Evolutionary conservation across 2,797 vertebrate genomes (phyloP), one percentile per base, ranked within the genome.

Genomic region (Nasua narica): DNA sequence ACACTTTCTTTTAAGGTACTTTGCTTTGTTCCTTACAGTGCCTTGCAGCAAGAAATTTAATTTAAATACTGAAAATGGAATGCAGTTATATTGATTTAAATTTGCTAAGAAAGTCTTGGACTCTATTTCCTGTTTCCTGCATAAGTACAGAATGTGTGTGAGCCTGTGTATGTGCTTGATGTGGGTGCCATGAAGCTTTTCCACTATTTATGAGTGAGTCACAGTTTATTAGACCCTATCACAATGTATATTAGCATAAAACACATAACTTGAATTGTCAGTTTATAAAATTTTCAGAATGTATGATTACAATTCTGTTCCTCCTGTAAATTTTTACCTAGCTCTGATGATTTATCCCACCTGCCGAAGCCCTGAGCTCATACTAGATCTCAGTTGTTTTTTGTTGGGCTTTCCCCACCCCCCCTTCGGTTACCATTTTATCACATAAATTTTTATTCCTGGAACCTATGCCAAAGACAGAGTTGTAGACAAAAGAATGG

Each of bases 251-350:
- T 98, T 98, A 98, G 98, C 98, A 98, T 98, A 98, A 98, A 98
- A 98, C 91, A 98, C 96, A 97, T 97, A 98, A 98, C 97, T 98
- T 98, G 97, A 98, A 98, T 98, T 98, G 98, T 98, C 98, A 98
- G 98, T 98, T 98, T 98, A 98, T 98, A 98, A 98, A 98, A 98
- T 98, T 98, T 98, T 98, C 97, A 98, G 97, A 98, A 98, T 97
- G 95, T 96, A 98, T 98, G 97, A 98, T 98, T 98, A 97, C 97
- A 72, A 81, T 95, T 98, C 98, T 98, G 87, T 85, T 98, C 97
- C 97, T 98, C 97, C 91, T 97, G 97, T 98, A 98, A 98, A 98
- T 98, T 98, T 98, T 98, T 98, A 98, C 95, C 91, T 87, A 96
- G 95, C 96, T 98, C 96, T 58, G 60, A 94, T 98, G 97, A 98